Evolutionary conservation across 2,113 vertebrate species (phyloP).

Genomic region (Lethenteron camtschaticum): DNA sequence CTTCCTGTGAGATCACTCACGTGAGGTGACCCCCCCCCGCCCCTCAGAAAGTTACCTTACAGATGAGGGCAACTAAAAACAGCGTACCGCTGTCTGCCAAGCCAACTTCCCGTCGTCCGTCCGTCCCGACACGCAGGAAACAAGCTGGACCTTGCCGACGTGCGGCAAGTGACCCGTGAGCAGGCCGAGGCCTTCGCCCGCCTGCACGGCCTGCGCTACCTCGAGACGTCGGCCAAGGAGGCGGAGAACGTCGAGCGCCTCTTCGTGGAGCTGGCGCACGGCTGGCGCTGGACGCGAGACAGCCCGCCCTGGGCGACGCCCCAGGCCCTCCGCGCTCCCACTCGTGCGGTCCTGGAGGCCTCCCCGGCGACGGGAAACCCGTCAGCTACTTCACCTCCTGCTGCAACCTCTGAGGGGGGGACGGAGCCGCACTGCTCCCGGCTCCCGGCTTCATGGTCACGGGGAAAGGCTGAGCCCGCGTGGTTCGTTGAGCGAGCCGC

Average conservation of each 20-base stretch:
- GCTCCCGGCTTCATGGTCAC: not conserved
- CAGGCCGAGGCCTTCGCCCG: slow-evolving; percentile 80
- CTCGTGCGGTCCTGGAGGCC: slow-evolving; percentile 6
- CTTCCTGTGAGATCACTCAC: too few relatives aligned
- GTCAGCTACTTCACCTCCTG: slow-evolving; percentile 98
- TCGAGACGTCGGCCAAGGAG: slow-evolving; percentile 95
- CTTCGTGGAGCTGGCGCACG: slow-evolving; percentile 84
- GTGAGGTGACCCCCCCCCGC: too few relatives aligned
- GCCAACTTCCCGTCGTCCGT: too few relatives aligned
- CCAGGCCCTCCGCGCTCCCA: slow-evolving; percentile 37
- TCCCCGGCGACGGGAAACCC: slow-evolving; percentile 82
- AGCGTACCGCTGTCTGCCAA: too few relatives aligned
- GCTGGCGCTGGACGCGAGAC: slow-evolving; percentile 75
- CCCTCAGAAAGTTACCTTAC: too few relatives aligned
- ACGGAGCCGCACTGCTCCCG: too few relatives aligned
- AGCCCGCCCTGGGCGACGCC: slow-evolving; percentile 86
- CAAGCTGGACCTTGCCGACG: slow-evolving; percentile 87
- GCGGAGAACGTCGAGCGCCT: slow-evolving; percentile 97
- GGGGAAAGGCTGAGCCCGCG: not conserved
- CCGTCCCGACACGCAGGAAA: slow-evolving; percentile 36
- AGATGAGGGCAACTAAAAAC: too few relatives aligned
- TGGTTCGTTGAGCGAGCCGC: not conserved
- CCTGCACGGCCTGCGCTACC: slow-evolving; percentile 80
- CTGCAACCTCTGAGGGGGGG: slow-evolving; percentile 9
- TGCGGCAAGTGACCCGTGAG: slow-evolving; percentile 72